These are phyloP conservation scores for Listronotus bonariensis DNA, from an alignment of 1,140 invertebrate species.

Conservation along the genomic window DNA sequence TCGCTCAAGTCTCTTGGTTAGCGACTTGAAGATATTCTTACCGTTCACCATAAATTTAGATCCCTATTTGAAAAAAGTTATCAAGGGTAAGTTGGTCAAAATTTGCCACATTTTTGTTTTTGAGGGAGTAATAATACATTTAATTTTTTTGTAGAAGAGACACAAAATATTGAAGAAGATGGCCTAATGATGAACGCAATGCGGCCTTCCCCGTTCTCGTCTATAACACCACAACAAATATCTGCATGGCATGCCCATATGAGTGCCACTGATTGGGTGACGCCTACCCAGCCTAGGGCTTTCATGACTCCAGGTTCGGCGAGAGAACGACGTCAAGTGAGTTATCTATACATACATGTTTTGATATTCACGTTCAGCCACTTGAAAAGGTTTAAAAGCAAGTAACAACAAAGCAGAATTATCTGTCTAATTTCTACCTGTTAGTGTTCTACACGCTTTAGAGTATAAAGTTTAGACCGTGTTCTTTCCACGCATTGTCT, in stretches of 20 bases:
- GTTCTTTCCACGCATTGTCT: too few species aligned
- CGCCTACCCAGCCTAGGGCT: background rate
- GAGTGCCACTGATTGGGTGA: background rate
- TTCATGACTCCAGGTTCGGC: background rate
- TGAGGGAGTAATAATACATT: background rate
- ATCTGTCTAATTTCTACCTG: too few species aligned
- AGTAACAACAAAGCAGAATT: too few species aligned
- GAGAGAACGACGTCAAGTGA: slow-evolving; percentile 8
- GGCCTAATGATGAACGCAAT: slow-evolving; percentile 46
- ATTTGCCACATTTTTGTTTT: slow-evolving; percentile 2
- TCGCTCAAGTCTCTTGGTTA: slow-evolving; percentile 76
- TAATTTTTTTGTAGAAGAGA: slow-evolving; percentile 55
- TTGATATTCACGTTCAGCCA: too few species aligned
- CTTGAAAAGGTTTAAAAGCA: too few species aligned
- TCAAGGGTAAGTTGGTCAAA: slow-evolving; percentile 71
- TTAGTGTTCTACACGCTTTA: too few species aligned
- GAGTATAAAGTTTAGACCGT: too few species aligned
- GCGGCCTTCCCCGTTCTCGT: slow-evolving; percentile 7
- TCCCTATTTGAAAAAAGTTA: slow-evolving; percentile 93
- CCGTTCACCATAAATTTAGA: slow-evolving; percentile 97
- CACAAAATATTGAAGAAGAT: slow-evolving; percentile 69
- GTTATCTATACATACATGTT: too few species aligned
- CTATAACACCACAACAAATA: slow-evolving; percentile 7
- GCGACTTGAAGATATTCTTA: slow-evolving; percentile 91
- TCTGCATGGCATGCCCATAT: slow-evolving; percentile 18